Evolutionary conservation across 2,888 invertebrate genomes (phyloP).

Genomic region (Caenorhabditis angaria): DNA sequence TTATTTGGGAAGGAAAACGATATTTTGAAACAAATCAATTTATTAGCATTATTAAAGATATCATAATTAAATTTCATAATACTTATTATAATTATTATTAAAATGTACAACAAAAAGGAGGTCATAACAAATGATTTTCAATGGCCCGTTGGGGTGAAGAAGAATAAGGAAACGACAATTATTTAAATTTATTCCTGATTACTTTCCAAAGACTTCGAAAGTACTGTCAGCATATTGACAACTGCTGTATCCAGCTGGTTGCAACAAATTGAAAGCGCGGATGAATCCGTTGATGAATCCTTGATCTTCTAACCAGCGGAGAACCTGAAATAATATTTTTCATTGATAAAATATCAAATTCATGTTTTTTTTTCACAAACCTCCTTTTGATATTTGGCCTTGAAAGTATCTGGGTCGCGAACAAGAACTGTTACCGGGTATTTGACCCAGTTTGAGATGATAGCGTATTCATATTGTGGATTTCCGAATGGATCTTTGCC

Average conservation of each 20-base stretch:
- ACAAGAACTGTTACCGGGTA: conserved; percentile 73
- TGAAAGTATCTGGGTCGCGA: conserved; percentile 72
- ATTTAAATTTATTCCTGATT: conserved; percentile 5
- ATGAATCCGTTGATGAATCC: conserved; percentile 73
- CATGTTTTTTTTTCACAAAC: conserved; percentile 13
- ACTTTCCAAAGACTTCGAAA: conserved; percentile 71
- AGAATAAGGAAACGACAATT: background rate
- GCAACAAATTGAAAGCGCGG: conserved; percentile 72
- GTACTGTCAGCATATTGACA: conserved; percentile 72
- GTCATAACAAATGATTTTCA: conserved; percentile 39
- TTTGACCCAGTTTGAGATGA: conserved; percentile 73
- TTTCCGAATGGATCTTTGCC: conserved; percentile 73
- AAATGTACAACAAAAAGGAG: conserved; percentile 36
- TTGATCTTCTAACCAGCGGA: conserved; percentile 66
- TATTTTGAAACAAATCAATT: conserved; percentile 25
- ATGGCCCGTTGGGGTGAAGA: conserved; percentile 5
- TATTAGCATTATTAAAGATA: background rate
- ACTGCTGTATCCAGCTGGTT: conserved; percentile 69
- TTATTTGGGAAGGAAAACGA: background rate
- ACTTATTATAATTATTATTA: conserved; percentile 17
- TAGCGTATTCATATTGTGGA: conserved; percentile 72
- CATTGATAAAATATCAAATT: background rate
- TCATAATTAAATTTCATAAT: conserved; percentile 5
- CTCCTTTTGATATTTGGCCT: conserved; percentile 67
- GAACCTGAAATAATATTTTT: conserved; percentile 41